A percentile compares a stretch with the other conserved stretches of the same genome.
Evolutionary conservation across 2,888 invertebrate species (phyloP).

Genomic region (Ptychoptera albimana): DNA sequence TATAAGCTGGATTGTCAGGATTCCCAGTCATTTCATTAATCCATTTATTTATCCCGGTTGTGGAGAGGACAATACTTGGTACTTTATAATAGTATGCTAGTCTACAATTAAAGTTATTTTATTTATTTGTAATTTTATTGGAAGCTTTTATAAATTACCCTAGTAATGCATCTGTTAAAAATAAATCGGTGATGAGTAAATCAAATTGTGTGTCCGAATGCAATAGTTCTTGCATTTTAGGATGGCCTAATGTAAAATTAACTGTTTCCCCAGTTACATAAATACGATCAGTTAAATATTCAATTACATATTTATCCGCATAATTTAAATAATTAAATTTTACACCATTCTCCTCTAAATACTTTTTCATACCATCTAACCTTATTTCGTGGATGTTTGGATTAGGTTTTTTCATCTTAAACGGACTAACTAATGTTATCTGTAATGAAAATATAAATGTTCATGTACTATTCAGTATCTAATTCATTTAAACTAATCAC

Average conservation of each 20-base stretch:
- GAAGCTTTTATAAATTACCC: too few species aligned
- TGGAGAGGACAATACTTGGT: conserved; percentile 27
- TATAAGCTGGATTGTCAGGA: conserved; percentile 31
- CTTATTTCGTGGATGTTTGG: conserved; percentile 21
- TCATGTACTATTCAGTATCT: neutral
- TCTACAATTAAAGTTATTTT: conserved; percentile 13
- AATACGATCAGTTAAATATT: conserved; percentile 23
- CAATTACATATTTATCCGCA: conserved; percentile 23
- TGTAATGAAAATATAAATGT: neutral
- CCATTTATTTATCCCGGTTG: conserved; percentile 31
- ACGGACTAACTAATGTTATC: conserved; percentile 26
- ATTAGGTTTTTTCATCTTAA: conserved; percentile 12
- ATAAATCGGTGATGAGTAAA: conserved; percentile 30
- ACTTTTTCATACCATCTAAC: conserved; percentile 20
- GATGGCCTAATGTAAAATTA: conserved; percentile 22
- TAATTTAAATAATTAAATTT: neutral
- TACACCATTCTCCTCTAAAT: conserved; percentile 12
- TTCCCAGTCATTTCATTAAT: conserved; percentile 33
- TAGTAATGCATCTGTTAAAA: conserved; percentile 32
- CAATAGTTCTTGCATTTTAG: conserved; percentile 18
- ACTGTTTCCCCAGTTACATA: conserved; percentile 26
- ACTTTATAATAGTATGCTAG: conserved; percentile 24
- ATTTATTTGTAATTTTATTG: neutral
- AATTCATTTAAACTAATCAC: conserved; percentile 1
- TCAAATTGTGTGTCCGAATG: conserved; percentile 22